Conservation (phyloP, 2,888 invertebrate genomes). For the Leucania comma region DNA sequence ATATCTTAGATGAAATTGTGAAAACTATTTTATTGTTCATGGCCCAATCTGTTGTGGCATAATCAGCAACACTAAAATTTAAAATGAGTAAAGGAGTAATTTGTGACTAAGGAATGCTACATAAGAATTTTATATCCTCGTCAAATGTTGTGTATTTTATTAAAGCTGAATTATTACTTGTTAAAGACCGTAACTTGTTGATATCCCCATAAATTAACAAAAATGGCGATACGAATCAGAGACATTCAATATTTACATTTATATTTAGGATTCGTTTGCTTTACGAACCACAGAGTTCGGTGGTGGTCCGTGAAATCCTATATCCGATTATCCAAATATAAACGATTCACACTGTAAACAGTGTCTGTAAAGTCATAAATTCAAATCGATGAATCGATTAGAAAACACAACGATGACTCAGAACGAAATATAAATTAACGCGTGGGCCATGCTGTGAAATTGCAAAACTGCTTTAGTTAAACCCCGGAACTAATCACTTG, state of each 20-base stretch:
- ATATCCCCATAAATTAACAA: constrained; percentile 33
- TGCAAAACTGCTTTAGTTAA: constrained; percentile 73
- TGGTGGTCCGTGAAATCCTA: constrained; percentile 71
- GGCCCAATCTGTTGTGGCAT: not conserved
- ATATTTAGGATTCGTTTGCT: constrained; percentile 67
- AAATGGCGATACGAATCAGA: constrained; percentile 47
- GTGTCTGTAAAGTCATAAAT: constrained; percentile 72
- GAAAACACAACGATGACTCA: constrained; percentile 76
- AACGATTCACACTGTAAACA: constrained; percentile 73
- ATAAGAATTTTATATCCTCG: not conserved
- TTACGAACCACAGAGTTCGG: constrained; percentile 62
- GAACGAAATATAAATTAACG: constrained; percentile 74
- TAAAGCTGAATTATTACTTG: constrained; percentile 11
- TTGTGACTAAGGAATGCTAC: not conserved
- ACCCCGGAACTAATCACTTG: constrained; percentile 81
- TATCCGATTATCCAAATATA: constrained; percentile 72
- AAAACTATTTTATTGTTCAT: constrained; percentile 18
- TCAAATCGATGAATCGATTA: constrained; percentile 76
- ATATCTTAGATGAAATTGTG: constrained; percentile 47
- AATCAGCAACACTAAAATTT: not conserved
- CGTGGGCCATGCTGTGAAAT: constrained; percentile 80
- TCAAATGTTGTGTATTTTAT: constrained; percentile 5
- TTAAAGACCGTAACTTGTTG: constrained; percentile 25
- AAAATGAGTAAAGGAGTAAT: not conserved
- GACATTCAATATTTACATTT: constrained; percentile 53